Evolutionary conservation across 2,888 invertebrate species (phyloP).

Genomic region (Nasonovia ribisnigri): DNA sequence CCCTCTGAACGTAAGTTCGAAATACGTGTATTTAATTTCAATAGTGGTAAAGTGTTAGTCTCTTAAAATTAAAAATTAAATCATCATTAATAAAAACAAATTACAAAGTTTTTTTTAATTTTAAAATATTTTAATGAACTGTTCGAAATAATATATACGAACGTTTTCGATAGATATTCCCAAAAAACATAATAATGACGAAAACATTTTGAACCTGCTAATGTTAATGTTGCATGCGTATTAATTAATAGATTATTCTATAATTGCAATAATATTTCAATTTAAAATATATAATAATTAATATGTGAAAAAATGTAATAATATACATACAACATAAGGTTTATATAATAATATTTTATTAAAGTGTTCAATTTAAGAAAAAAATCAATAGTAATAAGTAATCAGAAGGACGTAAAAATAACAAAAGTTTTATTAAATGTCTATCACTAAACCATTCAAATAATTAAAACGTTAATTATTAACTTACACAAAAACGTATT

Average conservation of each 20-base stretch:
- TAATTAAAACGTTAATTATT: too few relatives aligned
- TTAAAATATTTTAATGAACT: neutral
- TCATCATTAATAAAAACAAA: constrained; percentile 7
- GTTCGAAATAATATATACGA: neutral
- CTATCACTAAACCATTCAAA: neutral
- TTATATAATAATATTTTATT: neutral
- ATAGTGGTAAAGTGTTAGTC: constrained; percentile 18
- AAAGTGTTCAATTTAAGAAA: neutral
- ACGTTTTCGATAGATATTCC: too few relatives aligned
- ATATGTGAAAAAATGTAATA: too few relatives aligned
- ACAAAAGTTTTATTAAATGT: neutral
- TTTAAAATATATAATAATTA: neutral
- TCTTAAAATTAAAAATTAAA: constrained; percentile 34
- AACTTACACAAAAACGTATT: neutral
- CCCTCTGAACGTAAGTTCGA: neutral
- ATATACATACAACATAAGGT: too few relatives aligned
- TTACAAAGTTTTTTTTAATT: neutral
- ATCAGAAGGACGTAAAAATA: neutral
- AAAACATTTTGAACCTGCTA: neutral
- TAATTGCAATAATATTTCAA: neutral
- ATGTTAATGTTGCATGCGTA: neutral
- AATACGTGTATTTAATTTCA: constrained; percentile 49
- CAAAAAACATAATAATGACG: neutral
- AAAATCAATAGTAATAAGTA: neutral
- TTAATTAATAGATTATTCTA: neutral